Evolutionary conservation across 2,888 invertebrate species (phyloP), one percentile per base, ranked within the genome.

Genomic region (Sarcophaga carnaria): DNA sequence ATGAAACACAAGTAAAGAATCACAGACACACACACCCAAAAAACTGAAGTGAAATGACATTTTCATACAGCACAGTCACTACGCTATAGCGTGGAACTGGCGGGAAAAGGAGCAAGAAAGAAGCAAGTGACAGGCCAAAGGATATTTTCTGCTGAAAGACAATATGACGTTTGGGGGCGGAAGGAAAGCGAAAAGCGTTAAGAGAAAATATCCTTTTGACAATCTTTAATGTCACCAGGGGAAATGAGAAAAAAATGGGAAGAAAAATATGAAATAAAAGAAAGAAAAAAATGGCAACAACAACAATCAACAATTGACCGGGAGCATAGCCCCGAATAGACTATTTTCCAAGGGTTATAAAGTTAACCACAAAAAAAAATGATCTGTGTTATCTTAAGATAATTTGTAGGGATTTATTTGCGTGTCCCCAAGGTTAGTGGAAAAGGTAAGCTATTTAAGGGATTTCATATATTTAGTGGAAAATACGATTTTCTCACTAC

Each of bases 1-100:
- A 37, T 37, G 37, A 37, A 66, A 37, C 66, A 17, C 17, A 64
- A 66, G 17, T 25, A 20, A 62, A 62, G 17, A 54, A 54, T 14
- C 49, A 49, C 3, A 49, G 12, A 49, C 47, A 74, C 25, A 69
- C 67, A 83, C 37, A 37, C 37, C 70, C 74, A 60, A 71, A 80
- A 62, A 84, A 78, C 76, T 79, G 79, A 87, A 84, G 84, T 81
- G 87, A 87, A 76, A 84, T 72, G 81, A 72, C 79, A 74, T 82
- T 78, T 84, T 84, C 84, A 79, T 75, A 37, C 59, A 20, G 25
- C 59, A 62, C 49, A 25, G 12, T 49, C 4, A 54, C 17, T 14
- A 54, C 72, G 54, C 60, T 47, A 83, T 78, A 72, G 66, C n/a
- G 22, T n/a, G 14, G 47, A 78, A 63, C 67, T 78, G 67, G n/a